These are phyloP conservation scores for Chrysotoxum bicinctum DNA, from an alignment of 2,888 invertebrate species.

Conservation along the genomic window DNA sequence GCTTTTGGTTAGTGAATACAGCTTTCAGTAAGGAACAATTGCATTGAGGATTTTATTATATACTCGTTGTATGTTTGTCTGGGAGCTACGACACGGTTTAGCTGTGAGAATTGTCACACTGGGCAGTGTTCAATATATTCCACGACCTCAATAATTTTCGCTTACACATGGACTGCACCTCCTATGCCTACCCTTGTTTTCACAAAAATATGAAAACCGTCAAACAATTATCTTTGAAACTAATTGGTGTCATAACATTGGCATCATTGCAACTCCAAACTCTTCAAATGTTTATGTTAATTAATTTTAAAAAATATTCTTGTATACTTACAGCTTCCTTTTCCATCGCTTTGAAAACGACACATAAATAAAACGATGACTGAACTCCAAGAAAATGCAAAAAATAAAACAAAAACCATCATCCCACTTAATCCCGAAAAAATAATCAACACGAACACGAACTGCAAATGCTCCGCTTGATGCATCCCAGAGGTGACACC, in stretches of 20 bases:
- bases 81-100: no score
- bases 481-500: conserved; percentile 32
- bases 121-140: no score
- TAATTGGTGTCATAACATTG: neutral
- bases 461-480: conserved; percentile 22
- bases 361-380: conserved; percentile 50
- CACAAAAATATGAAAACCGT: neutral
- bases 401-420: conserved; percentile 12
- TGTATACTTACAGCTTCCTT: conserved; percentile 53
- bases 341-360: conserved; percentile 58
- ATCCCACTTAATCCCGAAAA: conserved; percentile 41
- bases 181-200: neutral
- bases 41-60: no score
- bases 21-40: no score
- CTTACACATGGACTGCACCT: neutral
- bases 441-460: conserved; percentile 35
- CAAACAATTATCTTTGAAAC: neutral
- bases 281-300: conserved; percentile 13
- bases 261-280: neutral
- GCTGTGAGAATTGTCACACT: no score
- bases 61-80: no score
- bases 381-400: conserved; percentile 29
- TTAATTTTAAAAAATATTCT: conserved; percentile 4
- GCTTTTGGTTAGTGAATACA: no score
- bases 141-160: no score